Evolutionary conservation across 2,888 invertebrate genomes (phyloP), one percentile per base, ranked within the genome.

Genomic region (Balanococcus diminutus): DNA sequence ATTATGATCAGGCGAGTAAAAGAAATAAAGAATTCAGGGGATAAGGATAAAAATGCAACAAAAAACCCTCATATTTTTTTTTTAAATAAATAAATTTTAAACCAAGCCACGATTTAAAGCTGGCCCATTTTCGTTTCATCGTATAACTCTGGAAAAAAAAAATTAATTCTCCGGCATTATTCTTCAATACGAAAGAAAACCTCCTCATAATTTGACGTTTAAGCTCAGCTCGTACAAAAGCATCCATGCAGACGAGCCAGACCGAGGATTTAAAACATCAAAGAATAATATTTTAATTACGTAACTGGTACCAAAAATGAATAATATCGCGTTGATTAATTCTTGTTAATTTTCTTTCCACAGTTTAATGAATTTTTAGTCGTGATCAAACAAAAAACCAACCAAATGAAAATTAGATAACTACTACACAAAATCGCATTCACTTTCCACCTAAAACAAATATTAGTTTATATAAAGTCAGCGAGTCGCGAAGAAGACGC

Each of bases 271-370:
- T 56, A 6, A 56, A 36, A 79, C 75, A 79, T 79, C 75, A 79
- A 79, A 79, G 75, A 79, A 79, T 79, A 79, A 79, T 36, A 79
- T 79, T 79, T 79, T 79, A 79, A 79, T 79, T 79, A 79, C 75
- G 32, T 36, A 36, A 79, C 75, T 79, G 28, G 36, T 79, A 79
- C 75, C 36, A 36, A 36, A 79, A 79, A 36, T 32, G 75, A 79
- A 79, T 79, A 79, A 79, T 79, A 79, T 36, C 36, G 32, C 75
- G 75, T 79, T 79, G 75, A 79, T 79, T 79, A 79, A 79, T 79
- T 79, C 75, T 79, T 28, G 75, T 79, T 79, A 79, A 79, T 79
- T 79, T 79, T 79, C 75, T 32, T 79, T 79, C 75, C 32, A 79
- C 75, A 36, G n/a, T 79, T 79, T 79, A 79, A 79, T 79, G 75